These are phyloP conservation scores for Valencia hispanica DNA, from an alignment of 2,797 vertebrate genomes.

Conservation along the genomic window DNA sequence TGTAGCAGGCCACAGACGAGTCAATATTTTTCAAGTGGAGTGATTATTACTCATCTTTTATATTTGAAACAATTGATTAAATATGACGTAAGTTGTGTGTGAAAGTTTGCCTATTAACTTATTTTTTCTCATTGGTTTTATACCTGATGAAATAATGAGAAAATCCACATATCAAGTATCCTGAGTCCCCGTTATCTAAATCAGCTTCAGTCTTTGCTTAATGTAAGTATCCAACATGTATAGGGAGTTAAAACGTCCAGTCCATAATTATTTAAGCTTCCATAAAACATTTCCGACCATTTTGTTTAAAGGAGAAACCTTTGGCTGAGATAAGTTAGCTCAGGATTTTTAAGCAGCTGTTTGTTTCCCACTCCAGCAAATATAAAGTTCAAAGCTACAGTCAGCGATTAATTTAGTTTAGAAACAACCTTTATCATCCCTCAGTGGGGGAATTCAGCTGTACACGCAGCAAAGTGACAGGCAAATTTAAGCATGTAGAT, in stretches of 20 bases:
- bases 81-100: conserved; percentile 79
- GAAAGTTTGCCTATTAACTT: conserved; percentile 79
- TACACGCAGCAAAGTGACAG: background rate
- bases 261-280: background rate
- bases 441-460: background rate
- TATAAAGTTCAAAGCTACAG: background rate
- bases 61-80: conserved; percentile 77
- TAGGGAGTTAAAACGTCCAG: conserved; percentile 9
- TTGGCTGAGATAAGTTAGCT: background rate
- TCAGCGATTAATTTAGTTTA: background rate
- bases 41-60: conserved; percentile 77
- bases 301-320: background rate
- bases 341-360: background rate
- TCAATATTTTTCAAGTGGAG: conserved; percentile 66
- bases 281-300: background rate
- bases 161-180: conserved; percentile 42
- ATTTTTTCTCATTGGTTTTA: conserved; percentile 71
- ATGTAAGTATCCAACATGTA: too few species aligned
- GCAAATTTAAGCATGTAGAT: background rate
- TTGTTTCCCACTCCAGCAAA: background rate
- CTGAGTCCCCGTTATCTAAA: conserved; percentile 26
- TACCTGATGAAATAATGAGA: conserved; percentile 62
- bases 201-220: conserved; percentile 8
- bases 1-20: conserved; percentile 52
- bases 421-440: background rate